These are phyloP conservation scores for Entomyzon cyanotis DNA, from an alignment of 2,113 vertebrate species.

Conservation along the genomic window DNA sequence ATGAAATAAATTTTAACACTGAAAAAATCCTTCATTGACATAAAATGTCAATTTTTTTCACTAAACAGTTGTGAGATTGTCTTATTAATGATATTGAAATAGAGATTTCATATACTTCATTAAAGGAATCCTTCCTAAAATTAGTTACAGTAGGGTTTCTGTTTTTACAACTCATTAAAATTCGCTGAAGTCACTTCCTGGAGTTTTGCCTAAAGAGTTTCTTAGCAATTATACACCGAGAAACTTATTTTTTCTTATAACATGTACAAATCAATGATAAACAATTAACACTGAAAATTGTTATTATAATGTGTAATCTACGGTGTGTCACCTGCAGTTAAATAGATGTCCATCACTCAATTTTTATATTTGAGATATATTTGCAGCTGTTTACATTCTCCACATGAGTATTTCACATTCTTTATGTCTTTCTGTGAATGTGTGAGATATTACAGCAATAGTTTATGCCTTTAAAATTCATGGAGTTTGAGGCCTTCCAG, in stretches of 20 bases:
- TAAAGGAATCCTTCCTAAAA: constrained; percentile 12
- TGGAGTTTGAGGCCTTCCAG: neutral
- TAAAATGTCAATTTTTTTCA: neutral
- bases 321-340: constrained; percentile 5
- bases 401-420: neutral
- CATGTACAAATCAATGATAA: neutral
- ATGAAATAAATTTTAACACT: neutral
- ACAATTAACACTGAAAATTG: neutral
- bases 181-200: neutral
- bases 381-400: neutral
- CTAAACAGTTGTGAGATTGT: neutral
- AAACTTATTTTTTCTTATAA: constrained; percentile 12
- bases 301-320: neutral
- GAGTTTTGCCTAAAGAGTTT: neutral
- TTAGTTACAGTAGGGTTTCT: constrained; percentile 20
- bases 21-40: neutral
- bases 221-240: neutral
- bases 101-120: neutral
- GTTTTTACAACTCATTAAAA: constrained; percentile 30
- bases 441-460: neutral
- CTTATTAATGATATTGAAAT: neutral
- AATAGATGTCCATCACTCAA: constrained; percentile 17
- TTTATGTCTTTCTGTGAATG: neutral
- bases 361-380: constrained; percentile 11
- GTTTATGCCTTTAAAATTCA: neutral